Evolutionary conservation across 2,797 vertebrate genomes (phyloP).

Genomic region (Artibeus lituratus): DNA sequence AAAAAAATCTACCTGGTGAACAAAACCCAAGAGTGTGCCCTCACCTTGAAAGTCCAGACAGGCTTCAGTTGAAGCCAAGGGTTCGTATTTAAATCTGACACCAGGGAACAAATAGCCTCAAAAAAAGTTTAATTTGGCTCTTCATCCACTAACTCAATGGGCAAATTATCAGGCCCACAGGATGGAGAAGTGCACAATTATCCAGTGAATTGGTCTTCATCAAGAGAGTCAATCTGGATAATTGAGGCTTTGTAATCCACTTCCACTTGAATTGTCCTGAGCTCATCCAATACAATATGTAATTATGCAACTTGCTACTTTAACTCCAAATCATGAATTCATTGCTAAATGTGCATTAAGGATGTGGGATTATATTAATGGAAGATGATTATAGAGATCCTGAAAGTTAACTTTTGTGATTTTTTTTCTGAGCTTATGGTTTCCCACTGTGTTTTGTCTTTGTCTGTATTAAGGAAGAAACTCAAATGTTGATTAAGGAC

Average conservation of each 20-base stretch:
- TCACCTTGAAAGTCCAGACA: not conserved
- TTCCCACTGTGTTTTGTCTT: constrained; percentile 35
- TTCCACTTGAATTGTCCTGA: constrained; percentile 65
- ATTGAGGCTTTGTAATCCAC: constrained; percentile 63
- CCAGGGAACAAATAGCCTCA: not conserved
- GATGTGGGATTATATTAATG: constrained; percentile 56
- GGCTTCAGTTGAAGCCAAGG: not conserved
- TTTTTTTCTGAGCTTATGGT: not conserved
- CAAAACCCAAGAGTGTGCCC: not conserved
- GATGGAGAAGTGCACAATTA: constrained; percentile 49
- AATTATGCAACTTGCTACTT: constrained; percentile 60
- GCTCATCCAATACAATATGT: constrained; percentile 37
- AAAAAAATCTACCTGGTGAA: constrained; percentile 61
- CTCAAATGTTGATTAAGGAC: constrained; percentile 58
- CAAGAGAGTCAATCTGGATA: constrained; percentile 62
- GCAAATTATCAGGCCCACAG: constrained; percentile 44
- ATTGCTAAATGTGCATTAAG: constrained; percentile 45
- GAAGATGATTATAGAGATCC: constrained; percentile 48
- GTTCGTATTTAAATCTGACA: constrained; percentile 19
- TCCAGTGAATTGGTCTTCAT: constrained; percentile 48
- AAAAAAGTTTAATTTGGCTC: not conserved
- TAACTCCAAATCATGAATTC: constrained; percentile 44
- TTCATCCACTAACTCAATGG: not conserved
- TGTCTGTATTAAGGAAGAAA: constrained; percentile 32
- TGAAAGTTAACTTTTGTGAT: constrained; percentile 54